Evolutionary conservation across 1,140 invertebrate species (phyloP), one percentile per base, ranked within the genome.

Genomic region (Ruditapes philippinarum): DNA sequence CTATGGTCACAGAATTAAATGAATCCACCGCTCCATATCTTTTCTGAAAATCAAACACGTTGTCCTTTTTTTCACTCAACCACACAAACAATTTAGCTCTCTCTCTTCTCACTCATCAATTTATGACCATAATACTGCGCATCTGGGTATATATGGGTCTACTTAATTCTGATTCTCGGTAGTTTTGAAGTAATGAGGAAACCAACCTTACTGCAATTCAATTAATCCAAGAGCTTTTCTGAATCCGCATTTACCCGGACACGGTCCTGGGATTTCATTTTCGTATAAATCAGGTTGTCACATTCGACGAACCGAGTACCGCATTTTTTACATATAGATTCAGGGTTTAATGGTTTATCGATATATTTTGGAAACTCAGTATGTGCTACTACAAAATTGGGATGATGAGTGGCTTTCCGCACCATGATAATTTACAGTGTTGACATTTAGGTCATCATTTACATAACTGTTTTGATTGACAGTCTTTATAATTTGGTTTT

Each of bases 161-260:
- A n/a, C n/a, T n/a, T n/a, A n/a, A n/a, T n/a, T n/a, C n/a, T n/a
- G n/a, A n/a, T n/a, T n/a, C n/a, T n/a, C n/a, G n/a, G n/a, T n/a
- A n/a, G n/a, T n/a, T n/a, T n/a, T n/a, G n/a, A n/a, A n/a, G n/a
- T n/a, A n/a, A n/a, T n/a, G 49, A 31, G 17, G 74, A 54, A 74
- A 90, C 87, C 36, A 90, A 62, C 80, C 80, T 84, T 36, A 57
- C 19, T 3, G 74, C 65, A 62, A 90, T 87, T 19, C n/a, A n/a
- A 74, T 73, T 2, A 54, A 5, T 12, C 3, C 33, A 19, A 49
- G 33, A 11, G 57, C 36, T 83, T 83, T 65, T 79, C 84, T 62
- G 54, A 62, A 78, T 9, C 84, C 70, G 38, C 84, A 87, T 3
- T 12, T 87, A 11, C 54, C 60, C 0, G 54, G 25, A 33, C 68